Percentiles rank a stretch among this genome's conserved stretches.
These are phyloP conservation scores for Sminthurinus aureus DNA, from an alignment of 2,888 invertebrate genomes.

Conservation along the genomic window DNA sequence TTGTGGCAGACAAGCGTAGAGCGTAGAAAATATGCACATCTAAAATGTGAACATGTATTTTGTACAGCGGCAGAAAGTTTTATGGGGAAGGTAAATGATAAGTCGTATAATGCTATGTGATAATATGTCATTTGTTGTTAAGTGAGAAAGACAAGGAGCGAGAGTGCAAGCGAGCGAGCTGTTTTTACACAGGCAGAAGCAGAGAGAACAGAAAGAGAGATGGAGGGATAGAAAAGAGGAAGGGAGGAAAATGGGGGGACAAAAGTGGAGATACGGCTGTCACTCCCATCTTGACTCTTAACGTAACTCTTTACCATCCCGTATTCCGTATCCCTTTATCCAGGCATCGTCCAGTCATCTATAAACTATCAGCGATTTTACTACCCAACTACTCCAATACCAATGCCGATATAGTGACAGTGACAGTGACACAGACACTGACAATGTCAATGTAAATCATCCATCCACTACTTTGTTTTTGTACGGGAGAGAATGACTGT, in stretches of 20 bases:
- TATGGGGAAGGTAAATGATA: neutral
- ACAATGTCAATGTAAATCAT: neutral
- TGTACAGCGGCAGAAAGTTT: too few relatives aligned
- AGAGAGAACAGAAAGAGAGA: neutral
- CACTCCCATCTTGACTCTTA: neutral
- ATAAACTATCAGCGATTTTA: neutral
- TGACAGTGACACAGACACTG: neutral
- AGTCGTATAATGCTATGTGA: constrained; percentile 10
- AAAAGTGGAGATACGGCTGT: neutral
- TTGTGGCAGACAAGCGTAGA: too few relatives aligned
- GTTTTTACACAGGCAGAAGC: neutral
- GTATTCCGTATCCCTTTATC: too few relatives aligned
- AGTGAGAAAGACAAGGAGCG: neutral
- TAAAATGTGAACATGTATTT: too few relatives aligned
- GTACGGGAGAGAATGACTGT: neutral
- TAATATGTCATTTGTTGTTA: constrained; percentile 20
- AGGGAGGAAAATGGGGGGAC: neutral
- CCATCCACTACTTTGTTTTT: neutral
- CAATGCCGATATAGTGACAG: neutral
- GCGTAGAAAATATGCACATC: too few relatives aligned
- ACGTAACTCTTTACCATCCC: too few relatives aligned
- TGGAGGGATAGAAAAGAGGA: neutral
- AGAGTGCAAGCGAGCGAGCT: too few relatives aligned
- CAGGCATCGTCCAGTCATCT: neutral
- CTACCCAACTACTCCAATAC: too few relatives aligned